These are phyloP conservation scores for Crypturellus undulatus DNA, from an alignment of 2,113 vertebrate species.

Conservation along the genomic window DNA sequence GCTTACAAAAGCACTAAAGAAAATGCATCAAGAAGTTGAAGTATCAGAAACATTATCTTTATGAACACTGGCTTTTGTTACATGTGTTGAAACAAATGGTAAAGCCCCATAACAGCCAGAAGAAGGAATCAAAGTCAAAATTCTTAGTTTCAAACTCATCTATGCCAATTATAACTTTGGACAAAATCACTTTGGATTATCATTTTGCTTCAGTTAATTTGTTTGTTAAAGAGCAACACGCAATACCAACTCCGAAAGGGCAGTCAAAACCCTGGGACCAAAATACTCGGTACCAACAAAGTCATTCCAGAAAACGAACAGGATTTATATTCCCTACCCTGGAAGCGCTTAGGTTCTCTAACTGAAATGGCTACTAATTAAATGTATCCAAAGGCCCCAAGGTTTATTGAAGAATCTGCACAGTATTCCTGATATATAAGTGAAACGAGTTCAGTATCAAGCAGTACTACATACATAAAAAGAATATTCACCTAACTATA, in stretches of 20 bases:
- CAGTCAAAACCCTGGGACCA: not conserved
- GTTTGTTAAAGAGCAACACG: not conserved
- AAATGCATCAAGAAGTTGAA: not conserved
- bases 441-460: not conserved
- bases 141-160: not conserved
- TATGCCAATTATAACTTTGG: not conserved
- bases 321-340: not conserved
- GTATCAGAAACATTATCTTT: not conserved
- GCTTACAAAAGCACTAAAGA: slow-evolving; percentile 12
- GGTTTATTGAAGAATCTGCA: not conserved
- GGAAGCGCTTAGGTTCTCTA: not conserved
- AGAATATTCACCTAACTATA: not conserved
- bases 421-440: not conserved
- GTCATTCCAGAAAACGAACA: not conserved
- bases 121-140: not conserved
- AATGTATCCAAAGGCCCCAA: not conserved
- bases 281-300: not conserved
- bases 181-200: not conserved
- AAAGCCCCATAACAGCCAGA: not conserved
- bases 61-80: not conserved
- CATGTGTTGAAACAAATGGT: slow-evolving; percentile 26
- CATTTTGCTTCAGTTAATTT: not conserved
- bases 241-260: not conserved
- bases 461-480: not conserved
- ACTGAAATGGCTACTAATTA: not conserved